A percentile compares a stretch with the other conserved stretches of the same genome.
These are phyloP conservation scores for Dallia pectoralis DNA, from an alignment of 2,797 vertebrate species.

Conservation along the genomic window DNA sequence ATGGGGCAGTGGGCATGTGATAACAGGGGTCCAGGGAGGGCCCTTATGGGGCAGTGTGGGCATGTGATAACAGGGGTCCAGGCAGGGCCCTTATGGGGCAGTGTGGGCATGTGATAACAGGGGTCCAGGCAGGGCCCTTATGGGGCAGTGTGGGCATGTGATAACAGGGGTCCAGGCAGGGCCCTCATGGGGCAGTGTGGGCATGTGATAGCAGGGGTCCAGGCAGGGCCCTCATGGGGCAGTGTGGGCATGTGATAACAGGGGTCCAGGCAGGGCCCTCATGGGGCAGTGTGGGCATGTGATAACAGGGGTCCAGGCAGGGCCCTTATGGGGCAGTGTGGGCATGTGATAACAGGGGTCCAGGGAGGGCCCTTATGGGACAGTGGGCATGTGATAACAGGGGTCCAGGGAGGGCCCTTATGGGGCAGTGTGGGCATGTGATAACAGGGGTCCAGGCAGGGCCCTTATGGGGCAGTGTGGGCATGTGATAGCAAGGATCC, in stretches of 20 bases:
- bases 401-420: conserved; percentile 58
- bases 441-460: conserved; percentile 58
- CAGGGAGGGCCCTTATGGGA: conserved; percentile 59
- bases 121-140: conserved; percentile 57
- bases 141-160: conserved; percentile 66
- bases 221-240: conserved; percentile 61
- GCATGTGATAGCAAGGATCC: conserved; percentile 65
- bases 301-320: conserved; percentile 60
- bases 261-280: conserved; percentile 56
- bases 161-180: conserved; percentile 58
- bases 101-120: conserved; percentile 65
- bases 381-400: conserved; percentile 66
- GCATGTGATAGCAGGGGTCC: conserved; percentile 65
- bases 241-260: conserved; percentile 65
- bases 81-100: conserved; percentile 56
- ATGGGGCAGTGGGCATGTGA: conserved; percentile 68
- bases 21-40: conserved; percentile 56
- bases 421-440: conserved; percentile 66
- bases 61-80: conserved; percentile 65
- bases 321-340: conserved; percentile 62
- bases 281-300: conserved; percentile 66
- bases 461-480: conserved; percentile 61
- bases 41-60: conserved; percentile 60
- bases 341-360: conserved; percentile 64
- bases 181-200: conserved; percentile 64